Conservation (phyloP, 30 jellyfish, hydroid and myxozoan genomes). For the Hydra vulgaris region DNA sequence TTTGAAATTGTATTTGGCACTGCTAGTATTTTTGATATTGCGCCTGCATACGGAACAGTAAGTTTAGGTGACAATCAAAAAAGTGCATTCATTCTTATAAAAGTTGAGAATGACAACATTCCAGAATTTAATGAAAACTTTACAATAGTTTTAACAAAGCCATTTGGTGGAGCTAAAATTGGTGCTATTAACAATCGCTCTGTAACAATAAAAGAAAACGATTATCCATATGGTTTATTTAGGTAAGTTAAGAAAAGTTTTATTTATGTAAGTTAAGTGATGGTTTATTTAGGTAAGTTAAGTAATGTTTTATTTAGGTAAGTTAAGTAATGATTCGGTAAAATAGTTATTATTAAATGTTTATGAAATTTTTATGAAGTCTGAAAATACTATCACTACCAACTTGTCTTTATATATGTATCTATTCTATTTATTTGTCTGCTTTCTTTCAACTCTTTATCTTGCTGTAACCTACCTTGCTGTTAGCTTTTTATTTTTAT, state of each 20-base stretch:
- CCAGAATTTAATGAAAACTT: constrained; percentile 67
- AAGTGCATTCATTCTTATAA: constrained; percentile 8
- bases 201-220: constrained; percentile 45
- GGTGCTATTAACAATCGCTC: constrained; percentile 30
- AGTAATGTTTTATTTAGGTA: no score
- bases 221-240: constrained; percentile 79
- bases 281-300: no score
- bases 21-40: constrained; percentile 38
- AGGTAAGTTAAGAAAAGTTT: constrained; percentile 21
- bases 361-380: no score
- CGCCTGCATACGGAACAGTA: constrained; percentile 52
- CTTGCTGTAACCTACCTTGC: no score
- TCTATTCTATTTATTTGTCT: no score
- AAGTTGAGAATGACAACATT: constrained; percentile 45
- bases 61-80: constrained; percentile 42
- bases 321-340: no score
- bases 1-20: constrained; percentile 24
- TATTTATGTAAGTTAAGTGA: no score
- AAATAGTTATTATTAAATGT: no score
- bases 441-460: no score
- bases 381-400: no score
- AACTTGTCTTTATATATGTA: no score
- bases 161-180: constrained; percentile 75
- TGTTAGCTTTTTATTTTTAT: no score
- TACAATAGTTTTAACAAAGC: constrained; percentile 52